Evolutionary conservation across 2,888 invertebrate genomes (phyloP).

Genomic region (Xanthostigma xanthostigma): DNA sequence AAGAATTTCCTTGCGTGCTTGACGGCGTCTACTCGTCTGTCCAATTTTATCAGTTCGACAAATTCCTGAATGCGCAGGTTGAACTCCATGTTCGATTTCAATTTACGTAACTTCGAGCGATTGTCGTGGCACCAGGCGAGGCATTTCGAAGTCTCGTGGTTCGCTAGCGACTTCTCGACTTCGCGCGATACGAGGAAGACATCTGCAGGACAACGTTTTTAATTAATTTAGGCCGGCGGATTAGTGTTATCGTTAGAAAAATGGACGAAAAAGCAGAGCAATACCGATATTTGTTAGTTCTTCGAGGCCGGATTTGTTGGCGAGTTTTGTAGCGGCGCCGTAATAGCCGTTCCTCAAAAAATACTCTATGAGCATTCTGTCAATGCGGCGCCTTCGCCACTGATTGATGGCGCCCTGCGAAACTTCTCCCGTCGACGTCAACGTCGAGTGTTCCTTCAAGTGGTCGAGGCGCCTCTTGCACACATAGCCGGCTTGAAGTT

Average conservation of each 20-base stretch:
- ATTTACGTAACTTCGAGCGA: slow-evolving; percentile 83
- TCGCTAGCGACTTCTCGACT: slow-evolving; percentile 72
- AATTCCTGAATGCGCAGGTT: slow-evolving; percentile 88
- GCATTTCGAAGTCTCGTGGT: slow-evolving; percentile 75
- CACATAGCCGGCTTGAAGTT: slow-evolving; percentile 76
- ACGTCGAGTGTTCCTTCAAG: slow-evolving; percentile 57
- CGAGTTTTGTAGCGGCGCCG: slow-evolving; percentile 78
- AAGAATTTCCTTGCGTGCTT: slow-evolving; percentile 90
- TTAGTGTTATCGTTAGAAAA: not conserved
- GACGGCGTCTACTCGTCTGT: slow-evolving; percentile 80
- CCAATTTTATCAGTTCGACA: slow-evolving; percentile 80
- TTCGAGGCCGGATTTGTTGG: slow-evolving; percentile 62
- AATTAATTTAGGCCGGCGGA: not conserved
- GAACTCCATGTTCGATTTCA: slow-evolving; percentile 91
- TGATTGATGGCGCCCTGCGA: slow-evolving; percentile 47
- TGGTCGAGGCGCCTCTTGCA: slow-evolving; percentile 89
- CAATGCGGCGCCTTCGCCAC: slow-evolving; percentile 77
- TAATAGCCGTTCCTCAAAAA: slow-evolving; percentile 91
- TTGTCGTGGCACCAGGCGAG: slow-evolving; percentile 94
- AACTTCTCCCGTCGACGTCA: slow-evolving; percentile 24
- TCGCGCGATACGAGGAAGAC: slow-evolving; percentile 70
- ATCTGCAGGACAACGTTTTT: slow-evolving; percentile 33
- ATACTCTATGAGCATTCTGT: slow-evolving; percentile 94
- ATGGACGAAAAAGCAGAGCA: slow-evolving; percentile 10
- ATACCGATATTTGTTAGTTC: slow-evolving; percentile 84